phyloP scores from a whole-genome alignment of 2,888 invertebrate species.

The Falcaria lacertinaria region DNA sequence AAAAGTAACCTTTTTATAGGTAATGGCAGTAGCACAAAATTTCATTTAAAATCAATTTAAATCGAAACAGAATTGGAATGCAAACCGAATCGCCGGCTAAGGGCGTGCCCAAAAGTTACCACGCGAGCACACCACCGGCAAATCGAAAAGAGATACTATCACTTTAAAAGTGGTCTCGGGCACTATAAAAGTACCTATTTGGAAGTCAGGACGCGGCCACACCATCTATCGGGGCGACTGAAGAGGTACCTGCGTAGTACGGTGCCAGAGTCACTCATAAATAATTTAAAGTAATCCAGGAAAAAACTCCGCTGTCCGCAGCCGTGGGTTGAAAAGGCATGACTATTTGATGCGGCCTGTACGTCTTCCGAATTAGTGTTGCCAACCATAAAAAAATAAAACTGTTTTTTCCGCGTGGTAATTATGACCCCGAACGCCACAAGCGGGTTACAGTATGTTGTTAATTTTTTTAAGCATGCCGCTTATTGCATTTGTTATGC shows the following conservation, averaged over 20 bases:
- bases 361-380: constrained; percentile 54
- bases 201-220: constrained; percentile 52
- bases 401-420: constrained; percentile 11
- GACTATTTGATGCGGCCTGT: constrained; percentile 60
- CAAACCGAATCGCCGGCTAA: constrained; percentile 25
- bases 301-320: constrained; percentile 65
- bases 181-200: constrained; percentile 62
- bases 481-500: too few relatives aligned
- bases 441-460: too few relatives aligned
- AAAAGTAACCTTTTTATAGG: too few relatives aligned
- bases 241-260: constrained; percentile 18
- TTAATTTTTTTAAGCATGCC: too few relatives aligned
- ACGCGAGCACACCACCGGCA: constrained; percentile 45
- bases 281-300: constrained; percentile 75
- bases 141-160: constrained; percentile 65
- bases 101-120: constrained; percentile 42
- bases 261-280: constrained; percentile 73
- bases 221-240: constrained; percentile 30
- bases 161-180: constrained; percentile 59
- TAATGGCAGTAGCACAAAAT: too few relatives aligned
- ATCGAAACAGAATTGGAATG: constrained; percentile 32
- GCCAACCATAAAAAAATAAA: constrained; percentile 7
- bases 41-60: constrained; percentile 27
- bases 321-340: constrained; percentile 47
- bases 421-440: not conserved